Evolutionary conservation across 2,888 invertebrate species (phyloP).

Genomic region (Thumatha senex): DNA sequence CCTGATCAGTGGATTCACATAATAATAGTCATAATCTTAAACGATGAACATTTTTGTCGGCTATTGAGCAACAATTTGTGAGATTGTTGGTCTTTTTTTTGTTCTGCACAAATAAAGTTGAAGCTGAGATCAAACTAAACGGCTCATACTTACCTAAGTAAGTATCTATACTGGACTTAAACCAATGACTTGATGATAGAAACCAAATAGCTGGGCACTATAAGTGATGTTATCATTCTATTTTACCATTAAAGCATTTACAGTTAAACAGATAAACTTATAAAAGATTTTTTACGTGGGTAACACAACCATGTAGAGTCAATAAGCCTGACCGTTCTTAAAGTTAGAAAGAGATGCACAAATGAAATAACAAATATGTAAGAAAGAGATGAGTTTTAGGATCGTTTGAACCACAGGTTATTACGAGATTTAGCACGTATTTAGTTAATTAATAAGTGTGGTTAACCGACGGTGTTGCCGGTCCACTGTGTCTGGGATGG

Average conservation of each 20-base stretch:
- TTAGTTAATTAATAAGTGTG: slow-evolving; percentile 80
- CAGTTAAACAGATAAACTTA: too few relatives aligned
- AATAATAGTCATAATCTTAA: slow-evolving; percentile 80
- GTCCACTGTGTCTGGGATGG: slow-evolving; percentile 61
- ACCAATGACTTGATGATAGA: background rate
- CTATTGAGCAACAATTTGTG: slow-evolving; percentile 50
- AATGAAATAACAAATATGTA: slow-evolving; percentile 27
- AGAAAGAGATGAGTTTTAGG: slow-evolving; percentile 62
- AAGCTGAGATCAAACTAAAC: slow-evolving; percentile 3
- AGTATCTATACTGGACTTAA: background rate
- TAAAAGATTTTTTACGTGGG: background rate
- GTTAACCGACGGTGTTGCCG: slow-evolving; percentile 71
- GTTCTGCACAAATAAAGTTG: slow-evolving; percentile 14
- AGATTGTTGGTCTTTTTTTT: slow-evolving; percentile 36
- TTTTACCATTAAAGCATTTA: too few relatives aligned
- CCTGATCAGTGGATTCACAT: slow-evolving; percentile 77
- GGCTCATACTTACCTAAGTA: background rate
- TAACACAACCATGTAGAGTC: slow-evolving; percentile 1
- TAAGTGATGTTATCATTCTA: too few relatives aligned
- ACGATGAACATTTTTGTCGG: slow-evolving; percentile 66
- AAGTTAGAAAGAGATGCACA: slow-evolving; percentile 47
- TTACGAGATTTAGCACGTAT: slow-evolving; percentile 81
- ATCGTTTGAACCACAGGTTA: slow-evolving; percentile 76
- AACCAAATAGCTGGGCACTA: background rate
- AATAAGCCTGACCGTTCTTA: slow-evolving; percentile 35